These are phyloP conservation scores for Himalopsyche tibetana DNA, from an alignment of 2,888 invertebrate species.

Conservation along the genomic window DNA sequence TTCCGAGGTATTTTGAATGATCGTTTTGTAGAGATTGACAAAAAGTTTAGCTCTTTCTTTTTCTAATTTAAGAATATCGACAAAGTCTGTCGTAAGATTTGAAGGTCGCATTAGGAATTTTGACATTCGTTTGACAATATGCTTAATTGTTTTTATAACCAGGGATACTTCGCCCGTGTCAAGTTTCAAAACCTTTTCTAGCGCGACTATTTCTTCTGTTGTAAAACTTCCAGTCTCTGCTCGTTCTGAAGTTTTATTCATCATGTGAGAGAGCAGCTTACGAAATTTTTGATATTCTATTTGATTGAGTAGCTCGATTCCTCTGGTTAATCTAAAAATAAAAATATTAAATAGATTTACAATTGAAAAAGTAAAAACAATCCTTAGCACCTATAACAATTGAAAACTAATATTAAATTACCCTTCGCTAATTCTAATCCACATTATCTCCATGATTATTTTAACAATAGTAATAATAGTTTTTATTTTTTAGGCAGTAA, in stretches of 20 bases:
- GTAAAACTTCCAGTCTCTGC: slow-evolving; percentile 60
- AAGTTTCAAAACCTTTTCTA: slow-evolving; percentile 63
- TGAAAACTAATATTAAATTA: slow-evolving; percentile 32
- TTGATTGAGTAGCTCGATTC: slow-evolving; percentile 56
- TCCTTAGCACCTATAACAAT: not conserved
- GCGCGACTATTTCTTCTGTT: slow-evolving; percentile 54
- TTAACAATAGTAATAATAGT: too few relatives aligned
- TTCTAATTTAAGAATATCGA: slow-evolving; percentile 52
- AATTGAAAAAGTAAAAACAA: not conserved
- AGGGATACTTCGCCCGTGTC: slow-evolving; percentile 56
- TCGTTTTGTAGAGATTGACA: slow-evolving; percentile 57
- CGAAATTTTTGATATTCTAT: slow-evolving; percentile 58
- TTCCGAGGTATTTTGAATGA: slow-evolving; percentile 56
- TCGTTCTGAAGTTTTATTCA: slow-evolving; percentile 50
- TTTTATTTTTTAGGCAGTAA: too few relatives aligned
- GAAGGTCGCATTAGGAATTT: slow-evolving; percentile 64
- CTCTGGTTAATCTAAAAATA: slow-evolving; percentile 58
- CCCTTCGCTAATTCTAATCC: slow-evolving; percentile 60
- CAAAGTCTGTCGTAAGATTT: slow-evolving; percentile 52
- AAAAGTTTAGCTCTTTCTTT: slow-evolving; percentile 60
- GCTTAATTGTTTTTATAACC: slow-evolving; percentile 60
- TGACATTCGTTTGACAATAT: slow-evolving; percentile 62
- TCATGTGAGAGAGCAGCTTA: slow-evolving; percentile 60
- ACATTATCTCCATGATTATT: slow-evolving; percentile 54
- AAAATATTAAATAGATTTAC: not conserved